Base-by-base conservation (phyloP, 2,113 vertebrate species). In the Dasyprocta punctata region DNA sequence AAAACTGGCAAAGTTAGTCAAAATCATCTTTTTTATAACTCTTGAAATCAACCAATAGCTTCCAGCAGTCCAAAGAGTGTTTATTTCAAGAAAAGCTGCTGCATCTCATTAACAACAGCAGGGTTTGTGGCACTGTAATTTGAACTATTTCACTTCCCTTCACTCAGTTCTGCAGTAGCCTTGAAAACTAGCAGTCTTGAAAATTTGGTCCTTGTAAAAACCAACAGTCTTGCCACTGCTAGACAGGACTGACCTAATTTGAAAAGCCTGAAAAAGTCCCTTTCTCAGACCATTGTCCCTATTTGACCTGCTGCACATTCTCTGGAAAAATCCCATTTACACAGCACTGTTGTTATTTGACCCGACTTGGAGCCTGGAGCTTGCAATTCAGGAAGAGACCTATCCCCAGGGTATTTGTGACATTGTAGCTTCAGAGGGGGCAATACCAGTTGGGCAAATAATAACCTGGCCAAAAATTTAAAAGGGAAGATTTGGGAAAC, bases 21-120 rank as follows among this genome's bases (percentile, higher is more conserved):
- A 93, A 93, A 36, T 95, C 84, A 96, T 52, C 44, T 63, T 94
- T 87, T 97, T 92, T 84, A 89, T 71, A 86, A 92, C 80, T 93
- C 84, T 86, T 41, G 14, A 96, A 85, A 77, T 97, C 85, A 93
- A 63, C 93, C 56, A 94, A 84, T 80, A n/a, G 30, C 75, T 97
- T 94, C 82, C 67, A 94, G 49, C 69, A 87, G 24, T 85, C 49
- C 56, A 10, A 92, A 71, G 44, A 92, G 22, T 96, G 26, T 97
- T 97, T 96, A 92, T 84, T 80, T 95, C 60, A 87, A 73, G 94
- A 89, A 95, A 97, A 96, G 77, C 82, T 97, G 71, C 90, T 92
- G 95, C 92, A 61, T 95, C 41, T 95, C 44, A 69, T 63, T 95
- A 97, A 80, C 60, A 92, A 36, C 41, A 94, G 61, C 78, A 95